A percentile compares a stretch with the other conserved stretches of the same genome.
Evolutionary conservation across 64 coral and sea anemone genomes (phyloP).

Genomic region (Astreopora myriophthalma): DNA sequence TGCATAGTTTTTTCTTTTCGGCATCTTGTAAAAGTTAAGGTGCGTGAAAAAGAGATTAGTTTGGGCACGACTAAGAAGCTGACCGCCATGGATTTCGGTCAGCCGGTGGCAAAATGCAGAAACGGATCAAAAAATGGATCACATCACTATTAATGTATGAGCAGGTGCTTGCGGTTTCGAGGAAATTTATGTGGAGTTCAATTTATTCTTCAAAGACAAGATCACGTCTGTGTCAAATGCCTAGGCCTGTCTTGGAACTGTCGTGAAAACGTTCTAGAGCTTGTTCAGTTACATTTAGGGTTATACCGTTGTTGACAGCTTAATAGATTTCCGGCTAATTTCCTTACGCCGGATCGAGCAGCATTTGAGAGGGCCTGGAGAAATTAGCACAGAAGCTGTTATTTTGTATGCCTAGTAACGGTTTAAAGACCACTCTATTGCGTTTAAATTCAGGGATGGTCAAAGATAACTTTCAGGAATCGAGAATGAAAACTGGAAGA

Average conservation of each 20-base stretch:
- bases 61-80: too few relatives aligned
- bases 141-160: neutral
- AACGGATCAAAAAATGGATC: neutral
- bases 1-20: too few relatives aligned
- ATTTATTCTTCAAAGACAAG: neutral
- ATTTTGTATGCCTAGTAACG: too few relatives aligned
- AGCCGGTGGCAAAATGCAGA: too few relatives aligned
- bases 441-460: neutral
- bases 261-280: neutral
- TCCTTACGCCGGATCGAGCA: neutral
- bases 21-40: too few relatives aligned
- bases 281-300: neutral
- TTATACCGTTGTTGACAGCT: neutral
- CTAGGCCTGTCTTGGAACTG: neutral
- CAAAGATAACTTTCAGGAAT: neutral
- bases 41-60: neutral
- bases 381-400: too few relatives aligned
- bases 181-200: neutral
- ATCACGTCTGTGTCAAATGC: conserved; percentile 16
- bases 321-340: neutral
- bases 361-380: neutral
- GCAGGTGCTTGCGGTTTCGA: neutral
- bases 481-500: neutral
- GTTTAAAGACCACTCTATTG: neutral
- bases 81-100: too few relatives aligned